Conservation (phyloP, 2,888 invertebrate species). For the Microctonus hyperodae region DNA sequence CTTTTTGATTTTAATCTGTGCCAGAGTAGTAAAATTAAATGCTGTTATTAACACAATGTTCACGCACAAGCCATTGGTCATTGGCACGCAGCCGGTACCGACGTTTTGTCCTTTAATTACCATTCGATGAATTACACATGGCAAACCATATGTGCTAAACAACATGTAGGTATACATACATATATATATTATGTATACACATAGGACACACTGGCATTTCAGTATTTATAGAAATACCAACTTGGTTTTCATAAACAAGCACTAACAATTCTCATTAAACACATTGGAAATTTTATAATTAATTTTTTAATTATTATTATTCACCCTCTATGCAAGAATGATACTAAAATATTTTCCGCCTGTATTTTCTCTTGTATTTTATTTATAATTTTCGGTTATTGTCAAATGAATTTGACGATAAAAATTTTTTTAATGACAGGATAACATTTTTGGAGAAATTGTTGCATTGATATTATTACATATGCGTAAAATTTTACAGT, state of each 20-base stretch:
- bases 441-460: background rate
- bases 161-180: background rate
- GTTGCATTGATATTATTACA: too few species aligned
- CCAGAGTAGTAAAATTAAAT: slow-evolving; percentile 35
- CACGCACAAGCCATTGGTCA: slow-evolving; percentile 58
- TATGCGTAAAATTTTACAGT: background rate
- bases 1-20: background rate
- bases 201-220: background rate
- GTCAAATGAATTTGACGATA: background rate
- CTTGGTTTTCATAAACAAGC: slow-evolving; percentile 35
- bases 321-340: background rate
- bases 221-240: slow-evolving; percentile 29
- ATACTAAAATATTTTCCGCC: background rate
- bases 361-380: background rate
- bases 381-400: background rate
- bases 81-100: slow-evolving; percentile 54
- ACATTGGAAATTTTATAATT: slow-evolving; percentile 2
- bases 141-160: slow-evolving; percentile 18
- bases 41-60: slow-evolving; percentile 51
- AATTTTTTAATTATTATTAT: background rate
- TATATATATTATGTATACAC: slow-evolving; percentile 1
- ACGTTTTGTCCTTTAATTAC: slow-evolving; percentile 58
- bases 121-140: slow-evolving; percentile 48
- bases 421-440: background rate
- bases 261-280: background rate